phyloP scores from a whole-genome alignment of 2,113 vertebrate species.

The Trematomus loennbergii region DNA sequence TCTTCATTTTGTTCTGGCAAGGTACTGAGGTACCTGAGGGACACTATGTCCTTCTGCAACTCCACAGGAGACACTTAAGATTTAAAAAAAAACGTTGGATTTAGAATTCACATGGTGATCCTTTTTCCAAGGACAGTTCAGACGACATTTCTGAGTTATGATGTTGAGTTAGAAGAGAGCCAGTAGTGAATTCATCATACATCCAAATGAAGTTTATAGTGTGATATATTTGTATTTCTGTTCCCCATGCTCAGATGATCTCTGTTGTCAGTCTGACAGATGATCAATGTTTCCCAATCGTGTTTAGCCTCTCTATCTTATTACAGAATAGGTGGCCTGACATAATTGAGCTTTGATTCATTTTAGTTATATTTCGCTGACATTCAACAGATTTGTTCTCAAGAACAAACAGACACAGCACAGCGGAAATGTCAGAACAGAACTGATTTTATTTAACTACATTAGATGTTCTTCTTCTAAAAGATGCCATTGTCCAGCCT shows the following conservation, averaged over 20 bases:
- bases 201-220: constrained; percentile 12
- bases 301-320: constrained; percentile 27
- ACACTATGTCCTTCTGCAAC: constrained; percentile 31
- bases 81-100: constrained; percentile 23
- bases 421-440: constrained; percentile 8
- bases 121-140: constrained; percentile 46
- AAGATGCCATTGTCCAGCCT: constrained; percentile 29
- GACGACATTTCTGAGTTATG: constrained; percentile 19
- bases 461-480: constrained; percentile 35
- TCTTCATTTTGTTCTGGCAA: constrained; percentile 4
- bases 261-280: background rate
- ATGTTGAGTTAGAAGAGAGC: constrained; percentile 7
- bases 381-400: constrained; percentile 18
- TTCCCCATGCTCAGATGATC: constrained; percentile 18
- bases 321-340: background rate
- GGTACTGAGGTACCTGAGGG: constrained; percentile 14
- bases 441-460: background rate
- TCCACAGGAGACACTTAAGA: constrained; percentile 39
- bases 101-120: constrained; percentile 36
- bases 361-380: constrained; percentile 3
- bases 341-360: constrained; percentile 1
- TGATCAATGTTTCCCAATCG: constrained; percentile 1
- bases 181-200: constrained; percentile 20
- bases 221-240: background rate
- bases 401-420: background rate